Conservation (phyloP, 2,113 vertebrate species). For the Xenopus borealis region DNA sequence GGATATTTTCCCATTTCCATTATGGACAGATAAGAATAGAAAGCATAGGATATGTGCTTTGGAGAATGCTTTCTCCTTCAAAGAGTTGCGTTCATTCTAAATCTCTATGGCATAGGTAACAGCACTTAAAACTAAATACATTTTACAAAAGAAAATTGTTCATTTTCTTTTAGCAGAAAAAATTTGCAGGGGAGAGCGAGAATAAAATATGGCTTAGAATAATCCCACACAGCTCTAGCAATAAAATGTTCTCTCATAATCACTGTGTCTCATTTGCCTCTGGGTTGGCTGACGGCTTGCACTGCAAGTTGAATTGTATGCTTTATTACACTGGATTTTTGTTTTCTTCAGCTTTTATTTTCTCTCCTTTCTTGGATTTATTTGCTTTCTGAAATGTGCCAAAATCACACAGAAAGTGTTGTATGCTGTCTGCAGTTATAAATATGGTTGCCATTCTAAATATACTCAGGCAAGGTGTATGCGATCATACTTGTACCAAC, state of each 20-base stretch:
- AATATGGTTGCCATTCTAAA: slow-evolving; percentile 22
- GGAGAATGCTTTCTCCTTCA: too few species aligned
- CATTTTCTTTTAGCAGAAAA: not conserved
- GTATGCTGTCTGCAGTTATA: slow-evolving; percentile 5
- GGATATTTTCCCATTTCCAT: too few species aligned
- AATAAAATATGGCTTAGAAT: not conserved
- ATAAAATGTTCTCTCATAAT: not conserved
- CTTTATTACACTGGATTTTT: not conserved
- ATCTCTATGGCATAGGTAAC: not conserved
- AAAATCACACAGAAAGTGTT: not conserved
- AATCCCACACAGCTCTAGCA: not conserved
- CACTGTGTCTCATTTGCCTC: not conserved
- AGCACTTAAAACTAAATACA: not conserved
- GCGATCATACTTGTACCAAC: not conserved
- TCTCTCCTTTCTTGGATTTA: too few species aligned
- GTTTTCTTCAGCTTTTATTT: too few species aligned
- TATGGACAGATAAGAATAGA: too few species aligned
- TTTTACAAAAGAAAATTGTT: not conserved
- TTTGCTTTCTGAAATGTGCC: not conserved
- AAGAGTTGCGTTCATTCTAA: too few species aligned
- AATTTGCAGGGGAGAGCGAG: not conserved
- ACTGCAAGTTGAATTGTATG: not conserved
- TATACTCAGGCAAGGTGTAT: slow-evolving; percentile 21
- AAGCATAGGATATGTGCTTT: too few species aligned
- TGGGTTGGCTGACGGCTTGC: not conserved